Evolutionary conservation across 2,113 vertebrate genomes (phyloP), one percentile per base, ranked within the genome.

Genomic region (Acanthochromis polyacanthus): DNA sequence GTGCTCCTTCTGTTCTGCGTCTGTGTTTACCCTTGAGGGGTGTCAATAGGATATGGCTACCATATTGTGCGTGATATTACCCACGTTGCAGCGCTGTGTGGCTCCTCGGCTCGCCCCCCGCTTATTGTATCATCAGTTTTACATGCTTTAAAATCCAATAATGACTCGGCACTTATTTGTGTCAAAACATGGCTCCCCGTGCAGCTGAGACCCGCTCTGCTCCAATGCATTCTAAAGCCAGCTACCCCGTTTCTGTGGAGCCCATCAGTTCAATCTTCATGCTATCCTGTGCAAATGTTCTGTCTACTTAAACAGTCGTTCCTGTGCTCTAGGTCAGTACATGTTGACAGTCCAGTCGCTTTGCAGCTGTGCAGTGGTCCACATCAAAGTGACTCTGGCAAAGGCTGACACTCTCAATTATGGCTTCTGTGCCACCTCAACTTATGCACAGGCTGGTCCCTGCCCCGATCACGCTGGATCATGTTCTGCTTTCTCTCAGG

Each of bases 1-100:
- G 76, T 74, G 74, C 75, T 90, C 86, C 84, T 86, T 84, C 86
- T 91, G 85, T 84, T 91, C 80, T 84, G 69, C 17, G 85, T 91
- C 84, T 88, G 86, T 87, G 71, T 91, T 90, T 91, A 84, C 86
- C 86, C 90, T 87, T 17, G 67, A 86, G 92, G 77, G 79, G 79
- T 85, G 84, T 89, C 78, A 70, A 68, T 81, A 77, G 67, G 72
- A 91, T 85, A 82, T 67, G 75, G 84, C 78, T 82, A 66, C 78
- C 83, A 88, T 86, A 82, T 89, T 92, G 87, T 83, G 68, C 61
- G 58, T 78, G 66, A 73, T 82, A 70, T 72, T 85, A 72, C 25
- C 80, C 68, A 46, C 68, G 64, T 58, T 80, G 79, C 50, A 70
- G 38, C 78, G 30, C 16, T 70, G 60, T 36, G 46, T 50, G 63